Percentiles rank a stretch among this genome's conserved stretches.
Conservation (phyloP, 2,797 vertebrate species). For the Cossypha heuglini region DNA sequence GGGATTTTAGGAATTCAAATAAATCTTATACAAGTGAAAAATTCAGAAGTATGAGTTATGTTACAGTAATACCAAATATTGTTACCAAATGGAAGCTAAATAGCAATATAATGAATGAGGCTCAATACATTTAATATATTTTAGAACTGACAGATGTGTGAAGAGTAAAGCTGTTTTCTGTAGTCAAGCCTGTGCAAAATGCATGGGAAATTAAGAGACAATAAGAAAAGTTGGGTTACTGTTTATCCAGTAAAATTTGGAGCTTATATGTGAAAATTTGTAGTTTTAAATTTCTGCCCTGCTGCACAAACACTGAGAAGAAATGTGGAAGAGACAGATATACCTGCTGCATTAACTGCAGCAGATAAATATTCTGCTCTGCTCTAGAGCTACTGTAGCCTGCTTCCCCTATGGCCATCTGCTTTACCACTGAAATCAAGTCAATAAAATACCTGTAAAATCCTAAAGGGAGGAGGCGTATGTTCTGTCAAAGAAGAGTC, state of each 20-base stretch:
- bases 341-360: constrained; percentile 14
- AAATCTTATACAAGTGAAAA: neutral
- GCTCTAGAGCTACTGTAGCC: neutral
- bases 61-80: neutral
- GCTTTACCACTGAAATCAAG: constrained; percentile 35
- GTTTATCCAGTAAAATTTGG: neutral
- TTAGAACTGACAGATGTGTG: neutral
- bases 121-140: neutral
- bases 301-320: neutral
- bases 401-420: constrained; percentile 15
- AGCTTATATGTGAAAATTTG: neutral
- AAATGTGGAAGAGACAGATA: neutral
- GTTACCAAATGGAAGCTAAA: neutral
- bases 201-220: neutral
- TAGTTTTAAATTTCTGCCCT: neutral
- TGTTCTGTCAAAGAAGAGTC: neutral
- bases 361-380: constrained; percentile 10
- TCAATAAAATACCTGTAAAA: constrained; percentile 39
- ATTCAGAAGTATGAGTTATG: neutral
- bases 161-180: neutral
- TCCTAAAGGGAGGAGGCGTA: neutral
- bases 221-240: neutral
- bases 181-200: neutral
- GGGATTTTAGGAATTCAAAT: neutral
- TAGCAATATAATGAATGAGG: neutral